A percentile compares a stretch with the other conserved stretches of the same genome.
Conservation (phyloP, 2,797 vertebrate genomes). For the Paedocypris micromegethes region DNA sequence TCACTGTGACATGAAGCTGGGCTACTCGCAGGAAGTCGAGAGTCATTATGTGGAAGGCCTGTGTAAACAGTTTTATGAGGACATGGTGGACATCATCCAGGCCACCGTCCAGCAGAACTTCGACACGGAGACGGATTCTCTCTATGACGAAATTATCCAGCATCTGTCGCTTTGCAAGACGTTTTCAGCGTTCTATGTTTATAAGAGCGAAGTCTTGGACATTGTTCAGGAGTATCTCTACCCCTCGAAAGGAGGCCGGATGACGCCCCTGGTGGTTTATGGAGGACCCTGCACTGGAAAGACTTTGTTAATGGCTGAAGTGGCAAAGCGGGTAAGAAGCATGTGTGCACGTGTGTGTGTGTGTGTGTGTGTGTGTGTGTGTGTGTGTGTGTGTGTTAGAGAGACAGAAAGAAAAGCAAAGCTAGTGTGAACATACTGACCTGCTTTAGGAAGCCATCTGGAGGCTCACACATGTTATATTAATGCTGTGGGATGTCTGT, state of each 20-base stretch:
- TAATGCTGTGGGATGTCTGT: constrained; percentile 44
- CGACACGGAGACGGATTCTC: constrained; percentile 85
- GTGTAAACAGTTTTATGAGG: constrained; percentile 98
- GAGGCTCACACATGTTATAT: constrained; percentile 48
- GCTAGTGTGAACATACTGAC: constrained; percentile 20
- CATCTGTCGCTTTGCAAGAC: constrained; percentile 92
- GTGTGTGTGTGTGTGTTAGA: too few relatives aligned
- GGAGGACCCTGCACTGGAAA: constrained; percentile 97
- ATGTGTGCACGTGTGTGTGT: constrained; percentile 4
- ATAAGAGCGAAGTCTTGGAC: constrained; percentile 85
- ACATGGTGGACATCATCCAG: constrained; percentile 98
- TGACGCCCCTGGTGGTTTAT: constrained; percentile 84
- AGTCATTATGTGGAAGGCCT: constrained; percentile 97
- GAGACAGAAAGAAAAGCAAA: constrained; percentile 3
- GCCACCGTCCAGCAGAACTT: constrained; percentile 97
- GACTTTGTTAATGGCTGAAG: constrained; percentile 89
- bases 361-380: constrained; percentile 14
- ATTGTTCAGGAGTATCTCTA: constrained; percentile 84
- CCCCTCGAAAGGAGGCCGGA: constrained; percentile 81
- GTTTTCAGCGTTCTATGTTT: constrained; percentile 84
- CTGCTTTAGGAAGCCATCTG: constrained; percentile 53
- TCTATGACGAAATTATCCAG: constrained; percentile 94
- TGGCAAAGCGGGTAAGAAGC: constrained; percentile 87
- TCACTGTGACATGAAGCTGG: constrained; percentile 97
- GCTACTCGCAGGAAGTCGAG: constrained; percentile 95